Evolutionary conservation across 2,888 invertebrate genomes (phyloP).

Genomic region (Crematogaster levior): DNA sequence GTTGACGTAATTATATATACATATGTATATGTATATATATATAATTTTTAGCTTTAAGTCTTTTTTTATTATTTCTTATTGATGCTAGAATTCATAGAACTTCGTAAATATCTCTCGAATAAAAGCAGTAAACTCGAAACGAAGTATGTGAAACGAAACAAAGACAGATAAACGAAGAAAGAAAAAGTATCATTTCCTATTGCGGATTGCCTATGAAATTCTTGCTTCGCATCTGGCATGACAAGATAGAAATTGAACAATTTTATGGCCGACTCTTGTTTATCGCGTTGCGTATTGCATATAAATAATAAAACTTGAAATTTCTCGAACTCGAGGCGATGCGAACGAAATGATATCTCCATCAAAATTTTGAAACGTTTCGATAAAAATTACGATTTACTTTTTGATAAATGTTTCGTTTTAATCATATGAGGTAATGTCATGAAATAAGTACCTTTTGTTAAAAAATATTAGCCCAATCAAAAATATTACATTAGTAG

Average conservation of each 20-base stretch:
- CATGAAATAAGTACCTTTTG: not conserved
- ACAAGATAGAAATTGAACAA: constrained; percentile 71
- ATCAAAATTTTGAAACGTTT: not conserved
- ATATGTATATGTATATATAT: no score
- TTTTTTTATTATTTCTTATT: not conserved
- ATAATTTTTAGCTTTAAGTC: not conserved
- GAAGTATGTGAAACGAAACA: not conserved
- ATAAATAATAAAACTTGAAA: constrained; percentile 47
- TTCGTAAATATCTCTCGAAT: not conserved
- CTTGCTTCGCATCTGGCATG: constrained; percentile 50
- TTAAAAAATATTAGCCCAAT: not conserved
- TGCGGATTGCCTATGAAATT: constrained; percentile 63
- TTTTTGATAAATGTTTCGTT: not conserved
- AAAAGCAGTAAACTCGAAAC: constrained; percentile 5
- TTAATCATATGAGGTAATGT: not conserved
- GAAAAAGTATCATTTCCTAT: constrained; percentile 62
- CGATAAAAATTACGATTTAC: not conserved
- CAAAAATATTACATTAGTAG: not conserved
- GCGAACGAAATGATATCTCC: constrained; percentile 9
- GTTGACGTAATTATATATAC: not conserved
- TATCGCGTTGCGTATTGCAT: constrained; percentile 40
- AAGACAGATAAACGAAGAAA: constrained; percentile 23
- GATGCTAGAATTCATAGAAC: not conserved
- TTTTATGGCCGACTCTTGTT: constrained; percentile 62
- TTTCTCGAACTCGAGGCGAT: constrained; percentile 33